A percentile compares a stretch with the other conserved stretches of the same genome.
Conservation (phyloP, 2,113 vertebrate species). For the Chaetodon auriga region DNA sequence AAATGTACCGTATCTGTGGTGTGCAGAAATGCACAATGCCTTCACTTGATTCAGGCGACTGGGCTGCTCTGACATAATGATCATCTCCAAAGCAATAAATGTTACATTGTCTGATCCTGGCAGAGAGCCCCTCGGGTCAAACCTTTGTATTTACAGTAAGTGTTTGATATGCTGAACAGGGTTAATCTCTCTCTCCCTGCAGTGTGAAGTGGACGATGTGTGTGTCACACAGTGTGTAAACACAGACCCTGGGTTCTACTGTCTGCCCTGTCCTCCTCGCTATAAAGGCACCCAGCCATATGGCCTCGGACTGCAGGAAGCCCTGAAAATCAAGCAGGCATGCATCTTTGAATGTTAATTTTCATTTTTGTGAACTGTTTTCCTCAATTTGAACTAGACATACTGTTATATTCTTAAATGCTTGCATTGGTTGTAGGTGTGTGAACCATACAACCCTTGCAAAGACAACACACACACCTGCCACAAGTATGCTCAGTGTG, state of each 20-base stretch:
- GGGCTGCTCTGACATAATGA: neutral
- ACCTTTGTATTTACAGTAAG: constrained; percentile 1
- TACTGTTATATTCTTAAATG: neutral
- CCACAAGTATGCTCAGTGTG: constrained; percentile 90
- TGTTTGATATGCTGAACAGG: constrained; percentile 38
- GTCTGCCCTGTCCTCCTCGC: constrained; percentile 92
- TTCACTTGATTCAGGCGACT: neutral
- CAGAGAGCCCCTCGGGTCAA: neutral
- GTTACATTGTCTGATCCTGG: constrained; percentile 12
- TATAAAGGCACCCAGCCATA: constrained; percentile 93
- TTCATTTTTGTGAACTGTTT: neutral
- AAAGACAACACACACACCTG: constrained; percentile 94
- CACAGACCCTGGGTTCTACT: constrained; percentile 96
- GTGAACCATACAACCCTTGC: constrained; percentile 95
- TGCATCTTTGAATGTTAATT: neutral
- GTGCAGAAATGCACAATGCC: too few species aligned
- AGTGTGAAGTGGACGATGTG: constrained; percentile 92
- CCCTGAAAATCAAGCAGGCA: constrained; percentile 89
- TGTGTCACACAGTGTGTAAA: constrained; percentile 93
- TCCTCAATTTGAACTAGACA: neutral
- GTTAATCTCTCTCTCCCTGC: constrained; percentile 34
- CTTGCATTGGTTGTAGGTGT: constrained; percentile 83
- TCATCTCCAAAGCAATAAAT: neutral
- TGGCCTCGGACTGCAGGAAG: constrained; percentile 89
- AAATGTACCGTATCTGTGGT: too few species aligned